Evolutionary conservation across 2,888 invertebrate species (phyloP).

Genomic region (Volucella inanis): DNA sequence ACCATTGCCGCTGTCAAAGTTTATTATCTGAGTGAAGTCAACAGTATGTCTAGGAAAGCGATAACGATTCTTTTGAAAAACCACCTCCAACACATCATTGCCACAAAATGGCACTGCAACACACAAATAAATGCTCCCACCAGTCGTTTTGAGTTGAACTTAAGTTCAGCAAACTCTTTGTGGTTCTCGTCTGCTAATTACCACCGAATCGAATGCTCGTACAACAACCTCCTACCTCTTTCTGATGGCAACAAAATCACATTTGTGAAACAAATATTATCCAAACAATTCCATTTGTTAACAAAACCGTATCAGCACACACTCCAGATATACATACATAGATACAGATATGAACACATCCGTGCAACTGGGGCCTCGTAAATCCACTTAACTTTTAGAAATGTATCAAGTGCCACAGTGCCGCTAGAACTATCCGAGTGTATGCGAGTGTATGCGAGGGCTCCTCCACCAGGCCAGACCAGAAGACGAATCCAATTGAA

Average conservation of each 20-base stretch:
- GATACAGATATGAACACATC: no score
- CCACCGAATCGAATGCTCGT: constrained; percentile 31
- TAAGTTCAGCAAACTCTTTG: constrained; percentile 28
- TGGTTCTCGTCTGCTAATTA: constrained; percentile 37
- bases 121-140: not conserved
- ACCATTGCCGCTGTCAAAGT: not conserved
- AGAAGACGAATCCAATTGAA: constrained; percentile 56
- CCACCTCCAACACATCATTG: constrained; percentile 11
- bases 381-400: constrained; percentile 22
- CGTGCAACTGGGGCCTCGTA: constrained; percentile 1
- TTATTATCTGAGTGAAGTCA: not conserved
- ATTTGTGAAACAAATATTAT: constrained; percentile 66
- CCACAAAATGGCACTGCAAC: not conserved
- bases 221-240: constrained; percentile 11
- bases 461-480: constrained; percentile 7
- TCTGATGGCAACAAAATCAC: constrained; percentile 25
- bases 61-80: constrained; percentile 6
- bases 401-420: not conserved
- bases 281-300: constrained; percentile 65
- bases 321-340: not conserved
- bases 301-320: constrained; percentile 46
- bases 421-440: not conserved
- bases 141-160: constrained; percentile 18
- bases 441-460: not conserved
- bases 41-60: not conserved